Base-by-base conservation (phyloP, 2,888 invertebrate genomes). In the Leptopilina drosophilae region DNA sequence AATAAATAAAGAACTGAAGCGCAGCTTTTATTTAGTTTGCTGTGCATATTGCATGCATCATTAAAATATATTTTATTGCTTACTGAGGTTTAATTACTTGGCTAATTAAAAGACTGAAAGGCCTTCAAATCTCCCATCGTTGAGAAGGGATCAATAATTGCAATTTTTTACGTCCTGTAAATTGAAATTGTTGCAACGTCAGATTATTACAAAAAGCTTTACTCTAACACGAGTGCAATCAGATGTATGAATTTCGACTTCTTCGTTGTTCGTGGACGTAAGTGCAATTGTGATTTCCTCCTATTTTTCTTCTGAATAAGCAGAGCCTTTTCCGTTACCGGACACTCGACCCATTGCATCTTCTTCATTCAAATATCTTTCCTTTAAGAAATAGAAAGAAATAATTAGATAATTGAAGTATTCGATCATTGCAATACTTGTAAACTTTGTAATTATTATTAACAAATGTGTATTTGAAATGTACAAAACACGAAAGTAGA, bases 61-160 rank as follows among this genome's bases (percentile, higher is more conserved):
- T 56, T 53, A 56, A 53, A n/a, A 73, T n/a, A 4, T 56, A 53
- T n/a, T 73, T 9, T 8, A 14, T 14, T 33, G 9, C 56, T 33
- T 8, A 49, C 73, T 56, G 73, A 33, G 56, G 26, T 73, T 73
- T 53, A 56, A 73, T 73, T 49, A 73, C 73, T 73, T 73, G 56
- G 73, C 33, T n/a, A 14, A 8, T 20, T 4, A 15, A 12, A 6
- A 20, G 20, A 67, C 42, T n/a, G 20, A 15, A 67, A 46, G 46
- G 15, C 42, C 42, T 42, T 42, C 42, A 42, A 42, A 42, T 42
- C 42, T 42, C 42, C 8, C 8, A 42, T 42, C 42, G 42, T 42
- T 8, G 42, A 42, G 42, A 42, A 15, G 15, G 49, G 49, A 67
- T 67, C 5, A 20, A 20, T 5, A 20, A 12, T 33, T 33, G 6